phyloP scores from a whole-genome alignment of 2,113 vertebrate genomes.

The Microtus ochrogaster region DNA sequence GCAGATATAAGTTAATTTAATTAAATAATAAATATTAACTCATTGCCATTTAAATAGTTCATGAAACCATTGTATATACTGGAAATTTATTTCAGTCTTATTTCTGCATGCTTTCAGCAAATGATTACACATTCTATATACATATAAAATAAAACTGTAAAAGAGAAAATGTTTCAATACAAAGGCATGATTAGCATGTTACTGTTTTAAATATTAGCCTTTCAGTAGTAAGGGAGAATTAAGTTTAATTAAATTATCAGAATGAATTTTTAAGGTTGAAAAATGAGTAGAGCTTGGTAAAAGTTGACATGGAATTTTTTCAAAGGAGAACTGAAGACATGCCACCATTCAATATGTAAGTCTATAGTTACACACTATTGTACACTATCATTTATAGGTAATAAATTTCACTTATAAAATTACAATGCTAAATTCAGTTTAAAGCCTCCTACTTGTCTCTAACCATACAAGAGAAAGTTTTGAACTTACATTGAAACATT shows the following conservation, averaged over 20 bases:
- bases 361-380: background rate
- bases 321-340: background rate
- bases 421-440: background rate
- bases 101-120: background rate
- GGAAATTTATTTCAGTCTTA: background rate
- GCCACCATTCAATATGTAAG: fast-evolving
- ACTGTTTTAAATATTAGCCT: background rate
- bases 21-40: background rate
- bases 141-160: background rate
- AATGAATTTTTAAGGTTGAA: background rate
- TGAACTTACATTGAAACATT: background rate
- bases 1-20: background rate
- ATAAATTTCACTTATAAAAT: background rate
- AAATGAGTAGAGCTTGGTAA: background rate
- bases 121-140: background rate
- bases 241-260: background rate
- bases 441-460: background rate
- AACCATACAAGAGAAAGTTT: background rate
- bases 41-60: background rate
- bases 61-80: background rate
- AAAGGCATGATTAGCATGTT: background rate
- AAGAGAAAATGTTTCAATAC: background rate
- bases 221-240: background rate
- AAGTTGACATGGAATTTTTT: background rate
- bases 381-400: background rate